Base-by-base conservation (phyloP, 2,113 vertebrate genomes). In the Rhynchomys soricoides region DNA sequence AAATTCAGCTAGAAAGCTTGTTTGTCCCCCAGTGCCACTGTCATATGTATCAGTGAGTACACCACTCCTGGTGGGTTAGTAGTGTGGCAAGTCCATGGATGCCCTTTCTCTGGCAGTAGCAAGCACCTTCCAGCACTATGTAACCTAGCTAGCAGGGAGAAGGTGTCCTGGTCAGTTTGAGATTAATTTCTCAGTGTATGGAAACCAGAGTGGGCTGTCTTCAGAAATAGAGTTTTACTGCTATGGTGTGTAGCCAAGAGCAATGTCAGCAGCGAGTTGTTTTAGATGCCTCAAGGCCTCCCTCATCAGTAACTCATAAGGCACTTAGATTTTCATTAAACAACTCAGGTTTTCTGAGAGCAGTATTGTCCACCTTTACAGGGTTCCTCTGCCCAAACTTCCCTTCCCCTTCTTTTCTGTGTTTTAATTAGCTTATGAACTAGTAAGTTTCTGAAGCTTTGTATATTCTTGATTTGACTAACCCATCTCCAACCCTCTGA, bases 341-440 rank as follows among this genome's bases (percentile, higher is more conserved):
- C 31, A 79, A 12, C 34, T 37, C 34, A 13, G 22, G 19, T 55
- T 19, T 79, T 79, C 48, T 79, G 7, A 52, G 17, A 79, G 31
- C 48, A 52, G 29, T 52, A 79, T 52, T 79, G 29, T 79, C n/a
- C 31, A 52, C 8, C 48, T 17, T 79, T 79, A 31, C 78, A 81
- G 78, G 19, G 21, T n/a, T 24, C 78, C 52, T 81, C 21, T n/a
- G 78, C 21, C 52, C 78, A n/a, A 57, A 1, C 21, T 7, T 7
- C 16, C 0, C 10, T 2, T 5, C 34, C 19, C 5, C 0, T 7
- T 52, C 11, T 52, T 34, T 4, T 31, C 12, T 48, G 31, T n/a
- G 2, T 78, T 55, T 81, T 50, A 77, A 77, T 57, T 37, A 57
- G 52, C 34, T 81, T 57, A n/a, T n/a, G 55, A 26, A 57, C 50